Base-by-base conservation (phyloP, 2,797 vertebrate species). In the Nyctibius grandis region DNA sequence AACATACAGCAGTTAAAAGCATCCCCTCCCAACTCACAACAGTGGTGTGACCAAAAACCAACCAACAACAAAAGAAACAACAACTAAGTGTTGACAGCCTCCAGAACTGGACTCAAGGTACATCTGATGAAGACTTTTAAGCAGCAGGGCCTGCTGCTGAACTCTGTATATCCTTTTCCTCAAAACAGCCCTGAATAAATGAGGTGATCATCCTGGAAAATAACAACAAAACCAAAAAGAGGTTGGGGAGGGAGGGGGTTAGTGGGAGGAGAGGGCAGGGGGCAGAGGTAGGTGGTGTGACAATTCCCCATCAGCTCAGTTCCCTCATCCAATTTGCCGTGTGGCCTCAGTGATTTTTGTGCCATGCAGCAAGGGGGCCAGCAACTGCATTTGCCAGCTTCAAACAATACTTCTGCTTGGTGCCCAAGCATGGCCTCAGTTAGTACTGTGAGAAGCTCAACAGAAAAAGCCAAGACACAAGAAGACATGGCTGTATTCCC, bases 211-310 rank as follows among this genome's bases (percentile, higher is more conserved):
- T 40, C 44, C 33, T 44, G 38, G 44, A 89, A 89, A 79, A 72
- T 11, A 65, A 74, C 31, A 38, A 45, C 26, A 2, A 72, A 82
- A 79, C 23, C 5, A 20, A 48, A 36, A 57, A 31, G 23, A 31
- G 9, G 16, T 1, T 44, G 25, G 20, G 34, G 14, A 14, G 11
- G 8, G 3, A 15, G 5, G 2, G 13, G 8, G 7, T 2, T 51
- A 60, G 38, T 0, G 1, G 33, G 60, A 53, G 15, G 29, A 72
- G 6, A 34, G 10, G 22, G 19, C 22, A 65, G 33, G 25, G 42
- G 15, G 33, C 33, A 57, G 48, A 65, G 15, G 21, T 26, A 56
- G n/a, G 47, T 19, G 16, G 22, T 50, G 20, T 29, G 18, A 56
- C 72, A 79, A 54, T 8, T 61, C 47, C 12, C 23, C n/a, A 33